Percentiles rank a stretch among this genome's conserved stretches.
These are phyloP conservation scores for Chiroxiphia lanceolata DNA, from an alignment of 2,797 vertebrate species.

Conservation along the genomic window DNA sequence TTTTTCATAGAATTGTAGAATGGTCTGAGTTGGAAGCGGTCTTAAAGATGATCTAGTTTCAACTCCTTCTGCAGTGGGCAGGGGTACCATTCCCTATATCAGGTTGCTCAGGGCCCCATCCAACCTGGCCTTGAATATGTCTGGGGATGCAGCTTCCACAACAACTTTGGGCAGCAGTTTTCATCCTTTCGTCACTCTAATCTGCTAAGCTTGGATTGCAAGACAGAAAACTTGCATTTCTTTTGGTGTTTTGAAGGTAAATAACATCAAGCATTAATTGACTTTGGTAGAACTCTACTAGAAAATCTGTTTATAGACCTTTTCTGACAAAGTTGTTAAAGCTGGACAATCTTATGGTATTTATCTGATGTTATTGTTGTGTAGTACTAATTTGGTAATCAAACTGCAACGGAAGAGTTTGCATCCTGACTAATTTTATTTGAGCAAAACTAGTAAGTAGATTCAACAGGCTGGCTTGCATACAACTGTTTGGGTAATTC, in stretches of 20 bases:
- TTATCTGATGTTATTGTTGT: neutral
- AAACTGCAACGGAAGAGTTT: neutral
- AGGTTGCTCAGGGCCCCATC: neutral
- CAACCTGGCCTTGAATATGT: neutral
- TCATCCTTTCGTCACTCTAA: neutral
- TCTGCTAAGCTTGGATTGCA: neutral
- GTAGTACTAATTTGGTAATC: neutral
- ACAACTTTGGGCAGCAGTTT: neutral
- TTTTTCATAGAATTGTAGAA: neutral
- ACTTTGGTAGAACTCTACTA: neutral
- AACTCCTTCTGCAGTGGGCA: neutral
- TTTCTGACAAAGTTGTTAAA: neutral
- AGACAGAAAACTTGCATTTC: neutral
- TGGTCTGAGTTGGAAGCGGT: neutral
- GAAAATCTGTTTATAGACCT: neutral
- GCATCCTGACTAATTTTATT: rapidly evolving
- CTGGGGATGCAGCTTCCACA: neutral
- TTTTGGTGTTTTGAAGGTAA: neutral
- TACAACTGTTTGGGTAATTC: neutral
- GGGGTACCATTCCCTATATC: neutral
- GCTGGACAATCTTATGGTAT: neutral
- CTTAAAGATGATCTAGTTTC: neutral
- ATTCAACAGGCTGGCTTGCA: neutral
- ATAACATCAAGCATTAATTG: neutral
- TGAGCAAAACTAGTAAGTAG: neutral